Base-by-base conservation (phyloP, 2,797 vertebrate genomes). In the Anabas testudineus region DNA sequence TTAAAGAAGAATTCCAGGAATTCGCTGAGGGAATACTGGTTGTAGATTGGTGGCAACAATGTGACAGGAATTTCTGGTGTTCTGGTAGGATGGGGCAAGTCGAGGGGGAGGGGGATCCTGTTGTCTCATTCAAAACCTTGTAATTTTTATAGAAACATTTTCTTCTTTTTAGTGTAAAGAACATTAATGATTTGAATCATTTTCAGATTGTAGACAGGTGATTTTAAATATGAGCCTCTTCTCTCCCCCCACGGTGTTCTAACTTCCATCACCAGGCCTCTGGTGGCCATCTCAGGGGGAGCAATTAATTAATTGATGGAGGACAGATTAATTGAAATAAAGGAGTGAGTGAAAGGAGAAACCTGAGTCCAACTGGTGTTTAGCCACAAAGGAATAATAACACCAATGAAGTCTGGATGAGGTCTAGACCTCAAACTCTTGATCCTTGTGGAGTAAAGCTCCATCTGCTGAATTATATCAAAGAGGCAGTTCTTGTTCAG, bases 281-380 rank as follows among this genome's bases (percentile, higher is more conserved):
- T 4, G 36, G 46, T 64, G 60, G 55, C 47, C 67, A 55, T 54
- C 64, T 42, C 46, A 19, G 68, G 36, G 28, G 53, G 56, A 53
- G 42, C 10, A 32, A 76, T 81, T 76, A 57, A n/a, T n/a, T n/a
- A 60, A 61, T 57, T 68, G 78, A 60, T 41, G 76, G 49, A 73
- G 48, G 67, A 39, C 47, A 60, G 60, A 75, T 62, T 18, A 72
- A 69, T 49, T 21, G 15, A 75, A 68, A 77, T 55, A 67, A 71
- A 69, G 63, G 36, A 15, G 41, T 9, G 48, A 71, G 57, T 75
- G 77, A 85, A 72, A 69, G 76, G 60, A 56, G 54, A 74, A 62
- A 66, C 55, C 46, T 28, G 42, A 41, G 49, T 68, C 53, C 43
- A 42, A 7, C 66, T 71, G 65, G 49, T 64, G 39, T 62, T 71